Evolutionary conservation across 2,113 vertebrate genomes (phyloP), one percentile per base, ranked within the genome.

Genomic region (Pelecanoides urinatrix): DNA sequence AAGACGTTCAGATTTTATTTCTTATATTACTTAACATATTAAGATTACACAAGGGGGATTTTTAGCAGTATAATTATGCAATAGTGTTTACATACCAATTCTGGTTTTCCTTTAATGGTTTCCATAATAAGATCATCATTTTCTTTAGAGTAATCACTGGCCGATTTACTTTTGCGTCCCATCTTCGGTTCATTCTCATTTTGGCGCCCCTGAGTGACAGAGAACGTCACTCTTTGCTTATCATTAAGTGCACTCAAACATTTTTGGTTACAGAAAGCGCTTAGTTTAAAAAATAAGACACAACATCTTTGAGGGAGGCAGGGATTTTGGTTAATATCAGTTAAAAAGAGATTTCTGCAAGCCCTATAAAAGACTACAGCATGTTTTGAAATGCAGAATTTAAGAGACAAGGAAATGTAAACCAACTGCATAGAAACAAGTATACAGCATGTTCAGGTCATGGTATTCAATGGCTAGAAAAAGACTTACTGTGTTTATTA

Each of bases 41-140:
- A 75, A 59, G 32, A 93, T 72, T 34, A 85, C 42, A 91, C 4
- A 55, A 32, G 36, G 77, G 75, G 21, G 13, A 20, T 22, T 32
- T 72, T 87, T 55, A 87, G 77, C 45, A 90, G 86, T 77, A 16
- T 29, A 88, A 76, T 58, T 88, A 86, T 38, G 40, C 44, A 92
- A 14, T 10, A 32, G n/a, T 47, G 38, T 92, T 94, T 94, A 96
- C 89, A 94, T 79, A 93, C 87, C 92, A 94, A 92, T 77, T 96
- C 97, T 87, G 95, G 77, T 94, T 96, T 97, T 96, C 91, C 97
- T 97, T 91, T 97, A 94, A 96, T 27, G 71, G 94, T 71, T 94
- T 97, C 96, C 95, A 94, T 76, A 97, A 96, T 92, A 97, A 97
- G 85, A 84, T 92, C 94, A 97, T 94, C 61, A 96, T 75, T 97